Evolutionary conservation across 2,113 vertebrate genomes (phyloP), one percentile per base, ranked within the genome.

Genomic region (Speoplatyrhinus poulsoni): DNA sequence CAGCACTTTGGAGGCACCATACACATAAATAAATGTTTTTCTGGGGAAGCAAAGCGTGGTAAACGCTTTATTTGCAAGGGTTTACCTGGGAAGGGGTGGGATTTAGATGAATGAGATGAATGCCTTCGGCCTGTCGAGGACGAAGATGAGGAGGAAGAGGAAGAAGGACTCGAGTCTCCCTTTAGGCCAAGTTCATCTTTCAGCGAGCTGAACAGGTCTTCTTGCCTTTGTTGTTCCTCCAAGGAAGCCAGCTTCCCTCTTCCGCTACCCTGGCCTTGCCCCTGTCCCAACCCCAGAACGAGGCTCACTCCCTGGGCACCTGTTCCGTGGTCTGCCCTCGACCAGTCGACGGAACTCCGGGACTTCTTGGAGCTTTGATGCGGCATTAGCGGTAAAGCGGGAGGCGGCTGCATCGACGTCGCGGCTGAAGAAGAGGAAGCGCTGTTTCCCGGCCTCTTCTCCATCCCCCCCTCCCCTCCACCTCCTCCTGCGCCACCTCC

Each of bases 141-240:
- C 26, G 93, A 82, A 3, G 91, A 91, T 33, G 87, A 90, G 15
- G 87, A 90, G 17, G 89, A 88, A 0, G 93, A 92, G 69, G 93
- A 93, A 0, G 94, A 67, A 16, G 93, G 89, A 36, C 93, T 95
- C 12, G 91, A 87, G 70, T 96, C 95, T 61, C 94, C 95, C 89
- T 96, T 91, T 0, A 87, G 94, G 72, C 95, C 94, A 33, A 94
- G 93, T 69, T 87, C 87, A 60, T 99, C 95, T 57, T 88, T 93
- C 70, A 93, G 94, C 41, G 94, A 94, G 11, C 88, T 92, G 17
- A 95, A 96, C 62, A 95, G 92, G 32, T 98, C 95, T 77, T 96
- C 94, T 0, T 94, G 91, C 47, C 93, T 90, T 73, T 93, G 87
- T 82, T 93, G 94, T 12, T 97, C 95, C 6, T 95, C 87, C 46